Evolutionary conservation across 2,888 invertebrate species (phyloP).

Genomic region (Theretra japonica): DNA sequence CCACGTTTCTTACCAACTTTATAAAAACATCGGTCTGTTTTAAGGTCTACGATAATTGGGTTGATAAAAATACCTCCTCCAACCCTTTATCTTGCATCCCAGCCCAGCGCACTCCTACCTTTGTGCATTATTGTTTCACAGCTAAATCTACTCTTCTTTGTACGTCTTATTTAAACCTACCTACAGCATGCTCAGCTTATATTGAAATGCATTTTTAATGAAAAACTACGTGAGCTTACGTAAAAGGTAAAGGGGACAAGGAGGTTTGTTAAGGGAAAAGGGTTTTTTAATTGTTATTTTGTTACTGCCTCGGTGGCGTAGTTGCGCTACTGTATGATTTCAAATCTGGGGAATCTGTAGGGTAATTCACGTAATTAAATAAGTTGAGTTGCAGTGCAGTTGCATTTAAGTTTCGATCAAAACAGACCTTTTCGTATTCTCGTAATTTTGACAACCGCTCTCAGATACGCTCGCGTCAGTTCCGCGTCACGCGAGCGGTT

Average conservation of each 20-base stretch:
- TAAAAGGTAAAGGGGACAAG: background rate
- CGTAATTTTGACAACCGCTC: too few relatives aligned
- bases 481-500: too few relatives aligned
- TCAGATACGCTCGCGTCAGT: too few relatives aligned
- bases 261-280: background rate
- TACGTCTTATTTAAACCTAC: constrained; percentile 35
- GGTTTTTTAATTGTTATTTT: background rate
- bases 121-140: constrained; percentile 49
- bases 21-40: too few relatives aligned
- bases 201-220: constrained; percentile 23
- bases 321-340: too few relatives aligned
- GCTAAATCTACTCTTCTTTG: constrained; percentile 45
- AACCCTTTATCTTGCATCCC: constrained; percentile 2
- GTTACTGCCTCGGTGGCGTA: too few relatives aligned
- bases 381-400: too few relatives aligned
- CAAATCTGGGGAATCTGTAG: too few relatives aligned
- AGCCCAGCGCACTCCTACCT: constrained; percentile 32
- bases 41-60: background rate
- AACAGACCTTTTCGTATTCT: too few relatives aligned
- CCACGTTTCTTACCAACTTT: too few relatives aligned
- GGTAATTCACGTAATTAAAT: too few relatives aligned
- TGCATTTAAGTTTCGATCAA: too few relatives aligned
- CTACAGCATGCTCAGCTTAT: background rate
- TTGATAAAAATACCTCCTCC: constrained; percentile 14
- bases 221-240: background rate